A percentile compares a stretch with the other conserved stretches of the same genome.
Conservation (phyloP, 1,140 invertebrate species). For the Spodoptera litura region DNA sequence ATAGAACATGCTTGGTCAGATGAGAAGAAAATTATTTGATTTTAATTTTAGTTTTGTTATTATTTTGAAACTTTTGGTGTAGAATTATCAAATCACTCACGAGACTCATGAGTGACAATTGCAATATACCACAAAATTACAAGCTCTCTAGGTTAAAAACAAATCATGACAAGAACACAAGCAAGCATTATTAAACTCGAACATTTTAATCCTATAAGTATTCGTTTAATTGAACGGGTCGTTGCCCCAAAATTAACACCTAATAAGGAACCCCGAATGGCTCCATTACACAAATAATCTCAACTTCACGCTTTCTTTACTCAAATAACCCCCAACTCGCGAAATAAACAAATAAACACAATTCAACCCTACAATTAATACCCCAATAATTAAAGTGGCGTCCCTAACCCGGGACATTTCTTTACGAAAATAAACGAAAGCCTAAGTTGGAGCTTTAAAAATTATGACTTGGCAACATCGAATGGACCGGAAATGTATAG, state of each 20-base stretch:
- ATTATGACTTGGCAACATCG: constrained; percentile 75
- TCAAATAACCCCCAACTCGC: constrained; percentile 14
- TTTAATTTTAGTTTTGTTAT: too few relatives aligned
- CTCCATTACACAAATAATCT: constrained; percentile 37
- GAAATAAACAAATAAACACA: constrained; percentile 43
- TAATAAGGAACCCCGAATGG: constrained; percentile 34
- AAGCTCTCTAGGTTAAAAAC: too few relatives aligned
- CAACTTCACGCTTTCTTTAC: constrained; percentile 37
- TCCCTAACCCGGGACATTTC: constrained; percentile 34
- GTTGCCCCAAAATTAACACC: constrained; percentile 28
- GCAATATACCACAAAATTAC: too few relatives aligned
- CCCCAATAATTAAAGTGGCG: constrained; percentile 27
- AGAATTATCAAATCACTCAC: too few relatives aligned
- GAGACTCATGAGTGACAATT: too few relatives aligned
- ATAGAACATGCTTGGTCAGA: too few relatives aligned
- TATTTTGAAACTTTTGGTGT: too few relatives aligned
- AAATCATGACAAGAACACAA: too few relatives aligned
- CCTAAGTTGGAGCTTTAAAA: constrained; percentile 58
- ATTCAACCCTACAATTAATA: constrained; percentile 37
- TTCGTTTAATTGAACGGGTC: neutral
- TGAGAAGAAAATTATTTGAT: too few relatives aligned
- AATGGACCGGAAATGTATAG: constrained; percentile 80
- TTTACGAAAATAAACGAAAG: constrained; percentile 42
- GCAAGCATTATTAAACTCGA: too few relatives aligned
- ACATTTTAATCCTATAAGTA: constrained; percentile 23